Evolutionary conservation across 2,888 invertebrate species (phyloP).

Genomic region (Halictus ligatus): DNA sequence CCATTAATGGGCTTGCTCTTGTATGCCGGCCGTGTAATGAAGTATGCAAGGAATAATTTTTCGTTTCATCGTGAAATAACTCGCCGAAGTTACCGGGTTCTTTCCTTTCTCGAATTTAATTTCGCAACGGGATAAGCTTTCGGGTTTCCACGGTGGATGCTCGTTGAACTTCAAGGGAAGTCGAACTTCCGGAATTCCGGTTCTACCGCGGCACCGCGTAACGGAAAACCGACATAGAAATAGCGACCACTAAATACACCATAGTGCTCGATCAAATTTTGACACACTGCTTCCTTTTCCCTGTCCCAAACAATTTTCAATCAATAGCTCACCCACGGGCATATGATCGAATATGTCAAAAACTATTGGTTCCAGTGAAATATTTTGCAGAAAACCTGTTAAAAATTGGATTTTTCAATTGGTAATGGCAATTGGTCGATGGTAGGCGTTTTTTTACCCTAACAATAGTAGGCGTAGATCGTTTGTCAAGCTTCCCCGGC

Average conservation of each 20-base stretch:
- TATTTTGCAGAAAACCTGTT: background rate
- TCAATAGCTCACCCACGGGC: too few relatives aligned
- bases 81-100: background rate
- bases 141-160: background rate
- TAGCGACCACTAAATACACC: too few relatives aligned
- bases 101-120: background rate
- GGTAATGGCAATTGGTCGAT: too few relatives aligned
- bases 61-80: background rate
- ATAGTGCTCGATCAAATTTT: too few relatives aligned
- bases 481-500: background rate
- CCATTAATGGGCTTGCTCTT: background rate
- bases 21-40: background rate
- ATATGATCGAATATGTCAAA: too few relatives aligned
- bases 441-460: too few relatives aligned
- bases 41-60: constrained; percentile 4
- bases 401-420: background rate
- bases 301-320: too few relatives aligned
- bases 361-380: background rate
- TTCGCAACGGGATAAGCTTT: background rate
- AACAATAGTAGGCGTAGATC: too few relatives aligned
- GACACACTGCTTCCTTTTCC: too few relatives aligned
- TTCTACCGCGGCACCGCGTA: background rate
- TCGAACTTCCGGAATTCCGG: background rate
- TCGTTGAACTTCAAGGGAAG: background rate
- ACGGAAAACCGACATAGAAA: background rate